Base-by-base conservation (phyloP, 92 coral and sea anemone genomes). In the Virgularia gustaviana region DNA sequence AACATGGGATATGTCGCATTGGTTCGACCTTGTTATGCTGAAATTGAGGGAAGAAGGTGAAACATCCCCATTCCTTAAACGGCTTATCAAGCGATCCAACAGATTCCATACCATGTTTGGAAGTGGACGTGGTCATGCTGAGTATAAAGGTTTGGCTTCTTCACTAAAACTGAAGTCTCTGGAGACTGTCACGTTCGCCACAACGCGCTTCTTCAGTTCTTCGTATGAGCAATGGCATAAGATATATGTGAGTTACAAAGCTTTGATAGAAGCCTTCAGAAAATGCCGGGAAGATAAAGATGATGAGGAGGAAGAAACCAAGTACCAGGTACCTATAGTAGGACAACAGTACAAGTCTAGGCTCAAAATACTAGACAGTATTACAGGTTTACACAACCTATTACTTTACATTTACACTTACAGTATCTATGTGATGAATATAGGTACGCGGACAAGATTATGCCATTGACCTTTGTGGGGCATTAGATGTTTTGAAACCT, bases 91-190 rank as follows among this genome's bases (percentile, higher is more conserved):
- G 18, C 36, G 71, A 63, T 63, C 32, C 28, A 63, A 63, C 52
- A 63, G 24, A 33, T 32, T 63, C 39, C 71, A 63, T 18, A 38
- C 49, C 11, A 63, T 63, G 71, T 63, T 63, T 19, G 71, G 71
- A 63, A 18, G 18, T 34, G 71, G 71, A 4, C 71, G 71, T 63
- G 71, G 51, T 51, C 71, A 63, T 63, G n/a, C 25, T 3, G 71
- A 63, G 12, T 63, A 63, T 38, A 36, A 63, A 63, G 51, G 71
- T 18, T 24, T 63, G 49, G 71, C 71, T 1, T 47, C 71, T 15
- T 63, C 71, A 1, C 51, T 63, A 12, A 36, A 63, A 20, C 22
- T 63, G 49, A 63, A 63, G 51, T 47, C 52, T 3, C 9, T 63
- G 52, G 71, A 36, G 49, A 63, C 51, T 22, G 71, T 63, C 1